Percentiles rank a stretch among this genome's conserved stretches.
phyloP scores from a whole-genome alignment of 2,113 vertebrate species.

The Channa maculata region DNA sequence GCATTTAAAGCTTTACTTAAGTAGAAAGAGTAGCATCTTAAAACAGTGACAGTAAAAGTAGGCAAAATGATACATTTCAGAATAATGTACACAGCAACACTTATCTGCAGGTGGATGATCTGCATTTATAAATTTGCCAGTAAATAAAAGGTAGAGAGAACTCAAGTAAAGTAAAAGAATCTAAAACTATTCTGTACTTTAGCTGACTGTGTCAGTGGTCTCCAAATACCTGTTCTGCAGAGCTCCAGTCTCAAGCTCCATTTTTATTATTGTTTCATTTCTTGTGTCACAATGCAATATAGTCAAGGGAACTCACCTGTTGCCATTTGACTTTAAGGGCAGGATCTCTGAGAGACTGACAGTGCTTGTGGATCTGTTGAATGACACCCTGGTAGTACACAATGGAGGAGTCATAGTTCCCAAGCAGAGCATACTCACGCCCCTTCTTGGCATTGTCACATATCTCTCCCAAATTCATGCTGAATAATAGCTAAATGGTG shows the following conservation, averaged over 20 bases:
- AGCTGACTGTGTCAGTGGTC: too few relatives aligned
- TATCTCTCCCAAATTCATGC: conserved; percentile 95
- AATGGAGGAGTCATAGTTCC: conserved; percentile 96
- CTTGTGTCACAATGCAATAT: not conserved
- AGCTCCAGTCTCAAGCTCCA: not conserved
- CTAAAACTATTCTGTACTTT: too few relatives aligned
- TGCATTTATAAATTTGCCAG: too few relatives aligned
- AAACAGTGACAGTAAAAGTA: too few relatives aligned
- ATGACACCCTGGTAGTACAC: conserved; percentile 98
- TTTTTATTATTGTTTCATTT: not conserved
- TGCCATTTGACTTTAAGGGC: conserved; percentile 93
- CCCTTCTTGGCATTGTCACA: conserved; percentile 97
- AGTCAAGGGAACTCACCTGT: conserved; percentile 83
- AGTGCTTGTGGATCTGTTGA: conserved; percentile 95
- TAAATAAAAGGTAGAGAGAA: too few relatives aligned
- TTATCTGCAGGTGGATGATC: too few relatives aligned
- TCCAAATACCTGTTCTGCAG: too few relatives aligned
- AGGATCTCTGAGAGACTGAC: conserved; percentile 91
- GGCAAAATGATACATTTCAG: too few relatives aligned
- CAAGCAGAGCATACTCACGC: conserved; percentile 95
- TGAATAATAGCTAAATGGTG: conserved; percentile 57
- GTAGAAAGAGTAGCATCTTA: too few relatives aligned
- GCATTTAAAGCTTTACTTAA: too few relatives aligned
- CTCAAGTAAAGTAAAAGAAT: too few relatives aligned
- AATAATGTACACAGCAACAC: too few relatives aligned